A percentile compares a stretch with the other conserved stretches of the same genome.
Conservation (phyloP, 37 sponge, comb jelly and placozoan species). For the Aplysina aerophoba region DNA sequence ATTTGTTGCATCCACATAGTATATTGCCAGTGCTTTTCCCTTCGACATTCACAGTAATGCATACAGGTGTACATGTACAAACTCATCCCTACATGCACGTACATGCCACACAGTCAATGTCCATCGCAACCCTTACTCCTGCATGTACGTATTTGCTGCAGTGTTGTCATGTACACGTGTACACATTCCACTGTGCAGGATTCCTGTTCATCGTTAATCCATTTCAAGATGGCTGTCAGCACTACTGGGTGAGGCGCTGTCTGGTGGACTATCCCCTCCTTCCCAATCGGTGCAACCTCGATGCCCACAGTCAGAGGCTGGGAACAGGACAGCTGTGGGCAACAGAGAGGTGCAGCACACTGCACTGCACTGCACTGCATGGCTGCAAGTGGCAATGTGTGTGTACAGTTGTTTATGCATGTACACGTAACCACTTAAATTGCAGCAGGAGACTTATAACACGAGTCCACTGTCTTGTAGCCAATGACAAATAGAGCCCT, state of each 20-base stretch:
- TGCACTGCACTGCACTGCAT: background rate
- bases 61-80: no score
- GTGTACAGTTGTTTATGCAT: background rate
- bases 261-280: conserved; percentile 68
- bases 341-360: background rate
- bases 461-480: no score
- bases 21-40: no score
- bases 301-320: conserved; percentile 65
- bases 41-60: background rate
- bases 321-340: conserved; percentile 72
- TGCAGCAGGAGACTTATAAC: no score
- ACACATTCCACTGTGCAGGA: conserved; percentile 42
- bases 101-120: no score
- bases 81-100: no score
- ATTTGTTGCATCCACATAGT: no score
- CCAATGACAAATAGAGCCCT: no score
- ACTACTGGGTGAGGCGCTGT: conserved; percentile 76
- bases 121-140: no score
- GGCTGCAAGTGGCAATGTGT: background rate
- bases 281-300: conserved; percentile 89
- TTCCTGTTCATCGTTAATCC: conserved; percentile 76
- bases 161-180: background rate
- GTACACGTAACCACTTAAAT: no score
- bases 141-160: no score
- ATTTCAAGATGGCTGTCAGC: conserved; percentile 77